Percentiles rank a stretch among this genome's conserved stretches.
Evolutionary conservation across 2,113 vertebrate genomes (phyloP).

Genomic region (Corythornis cristatus): DNA sequence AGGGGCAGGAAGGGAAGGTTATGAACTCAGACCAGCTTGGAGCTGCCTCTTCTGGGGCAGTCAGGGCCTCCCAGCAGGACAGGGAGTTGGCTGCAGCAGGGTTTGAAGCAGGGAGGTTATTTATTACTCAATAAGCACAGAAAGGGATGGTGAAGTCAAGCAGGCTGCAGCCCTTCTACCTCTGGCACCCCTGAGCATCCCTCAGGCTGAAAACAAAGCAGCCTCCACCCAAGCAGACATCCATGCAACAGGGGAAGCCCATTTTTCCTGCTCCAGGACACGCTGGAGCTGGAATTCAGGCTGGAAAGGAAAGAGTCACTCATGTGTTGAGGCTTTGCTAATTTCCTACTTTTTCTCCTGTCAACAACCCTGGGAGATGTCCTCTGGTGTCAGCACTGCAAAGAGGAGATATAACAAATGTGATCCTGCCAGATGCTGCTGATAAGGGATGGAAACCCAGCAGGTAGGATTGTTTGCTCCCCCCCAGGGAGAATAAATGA

Average conservation of each 20-base stretch:
- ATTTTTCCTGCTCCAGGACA: background rate
- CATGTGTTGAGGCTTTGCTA: accelerated
- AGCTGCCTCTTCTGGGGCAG: slow-evolving; percentile 18
- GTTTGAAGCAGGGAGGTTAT: background rate
- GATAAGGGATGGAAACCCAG: background rate
- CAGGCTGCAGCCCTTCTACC: background rate
- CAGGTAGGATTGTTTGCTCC: background rate
- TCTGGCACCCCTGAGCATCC: background rate
- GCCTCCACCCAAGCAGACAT: background rate
- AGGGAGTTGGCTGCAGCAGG: background rate
- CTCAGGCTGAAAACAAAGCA: background rate
- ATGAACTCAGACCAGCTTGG: background rate
- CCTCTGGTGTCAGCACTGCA: background rate
- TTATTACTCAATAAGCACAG: background rate
- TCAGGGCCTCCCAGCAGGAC: background rate
- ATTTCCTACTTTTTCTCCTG: background rate
- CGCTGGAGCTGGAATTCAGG: background rate
- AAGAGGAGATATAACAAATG: background rate
- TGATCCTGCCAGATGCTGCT: slow-evolving; percentile 26
- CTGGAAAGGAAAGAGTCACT: background rate
- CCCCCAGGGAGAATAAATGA: background rate
- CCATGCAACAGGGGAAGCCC: background rate
- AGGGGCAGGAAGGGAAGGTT: background rate
- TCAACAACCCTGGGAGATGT: background rate
- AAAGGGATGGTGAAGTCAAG: background rate